Evolutionary conservation across 2,113 vertebrate genomes (phyloP).

Genomic region (Hyaena hyaena): DNA sequence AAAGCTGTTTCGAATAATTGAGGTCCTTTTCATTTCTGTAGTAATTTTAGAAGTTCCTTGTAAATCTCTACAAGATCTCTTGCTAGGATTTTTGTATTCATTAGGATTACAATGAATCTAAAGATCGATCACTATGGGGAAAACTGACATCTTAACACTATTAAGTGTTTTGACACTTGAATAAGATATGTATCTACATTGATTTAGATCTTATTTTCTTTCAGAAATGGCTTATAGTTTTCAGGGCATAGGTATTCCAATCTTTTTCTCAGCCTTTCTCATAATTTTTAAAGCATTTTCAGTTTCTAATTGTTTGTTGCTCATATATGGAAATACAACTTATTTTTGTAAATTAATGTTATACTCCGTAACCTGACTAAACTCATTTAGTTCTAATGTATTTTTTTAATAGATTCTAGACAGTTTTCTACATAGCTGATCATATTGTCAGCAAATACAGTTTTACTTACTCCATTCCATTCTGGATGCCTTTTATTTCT

Average conservation of each 20-base stretch:
- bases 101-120: background rate
- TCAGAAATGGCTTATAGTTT: background rate
- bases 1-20: background rate
- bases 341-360: background rate
- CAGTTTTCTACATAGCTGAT: background rate
- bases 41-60: background rate
- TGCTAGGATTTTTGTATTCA: background rate
- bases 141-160: background rate
- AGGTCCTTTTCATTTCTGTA: background rate
- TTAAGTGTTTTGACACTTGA: background rate
- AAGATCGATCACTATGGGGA: background rate
- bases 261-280: background rate
- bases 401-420: background rate
- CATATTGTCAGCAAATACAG: background rate
- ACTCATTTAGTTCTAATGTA: background rate
- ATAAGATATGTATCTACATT: background rate
- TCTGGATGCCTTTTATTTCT: background rate
- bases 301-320: background rate
- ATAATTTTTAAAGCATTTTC: background rate
- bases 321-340: background rate
- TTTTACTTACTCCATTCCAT: background rate
- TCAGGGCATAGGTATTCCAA: background rate
- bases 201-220: background rate
- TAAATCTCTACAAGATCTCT: background rate
- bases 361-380: background rate